Evolutionary conservation across 2,797 vertebrate genomes (phyloP), one percentile per base, ranked within the genome.

Genomic region (Pangasius larnaudii): DNA sequence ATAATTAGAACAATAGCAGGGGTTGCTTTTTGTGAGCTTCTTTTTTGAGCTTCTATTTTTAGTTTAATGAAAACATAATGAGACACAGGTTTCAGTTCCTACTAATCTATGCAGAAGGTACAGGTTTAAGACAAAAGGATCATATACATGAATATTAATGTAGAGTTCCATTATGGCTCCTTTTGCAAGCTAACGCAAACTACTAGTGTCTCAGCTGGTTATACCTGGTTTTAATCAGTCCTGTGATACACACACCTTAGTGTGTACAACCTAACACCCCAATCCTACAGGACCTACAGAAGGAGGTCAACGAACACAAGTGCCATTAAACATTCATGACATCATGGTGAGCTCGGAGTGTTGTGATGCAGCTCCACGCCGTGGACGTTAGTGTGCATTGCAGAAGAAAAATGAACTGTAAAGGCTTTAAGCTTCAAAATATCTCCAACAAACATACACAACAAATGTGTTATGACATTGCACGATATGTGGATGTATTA

Each of bases 281-380:
- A 91, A 92, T 95, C 94, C 93, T 92, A 87, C 75, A 88, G 91
- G 94, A 93, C 89, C 91, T 93, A 46, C 86, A 92, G 89, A 92
- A 94, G 89, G 91, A 95, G 95, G 95, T 95, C 94, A 95, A 90
- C 92, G 92, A 92, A 94, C 91, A 93, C 89, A 93, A 90, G 90
- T 91, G 91, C 89, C 92, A 94, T 95, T 92, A 95, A 95, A 95
- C 90, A 93, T 94, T 94, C 58, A 94, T 95, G 92, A 92, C 92
- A 89, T 93, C 27, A 80, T 30, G 36, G 63, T 10, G 49, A 30
- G 14, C 19, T 85, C 59, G 82, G 90, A 71, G 65, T 39, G 86
- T 87, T 90, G 89, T 92, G 90, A 91, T 84, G 84, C 91, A 93
- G 92, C 90, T 85, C 95, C 95, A 91, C 95, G 30, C 91, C 86